Conservation (phyloP, 2,888 invertebrate genomes). For the Limnephilus auricula region DNA sequence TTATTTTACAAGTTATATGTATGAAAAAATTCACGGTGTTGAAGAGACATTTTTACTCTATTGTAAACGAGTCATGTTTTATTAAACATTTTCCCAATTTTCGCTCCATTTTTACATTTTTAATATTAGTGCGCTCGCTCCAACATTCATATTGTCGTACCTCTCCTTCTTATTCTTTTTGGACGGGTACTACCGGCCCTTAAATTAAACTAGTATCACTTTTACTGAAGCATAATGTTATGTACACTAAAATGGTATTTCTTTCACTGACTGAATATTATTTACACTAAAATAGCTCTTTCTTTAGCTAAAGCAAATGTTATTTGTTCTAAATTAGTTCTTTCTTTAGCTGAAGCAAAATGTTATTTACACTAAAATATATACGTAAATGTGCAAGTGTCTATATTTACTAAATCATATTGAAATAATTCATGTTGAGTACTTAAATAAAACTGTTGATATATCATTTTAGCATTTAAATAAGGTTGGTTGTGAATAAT, state of each 20-base stretch:
- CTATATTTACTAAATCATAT: not conserved
- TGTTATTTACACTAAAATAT: not conserved
- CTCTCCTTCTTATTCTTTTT: too few relatives aligned
- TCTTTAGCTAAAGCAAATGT: too few relatives aligned
- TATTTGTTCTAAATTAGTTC: not conserved
- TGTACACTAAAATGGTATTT: not conserved
- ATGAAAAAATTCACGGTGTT: too few relatives aligned
- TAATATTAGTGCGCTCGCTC: too few relatives aligned
- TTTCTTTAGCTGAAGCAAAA: not conserved
- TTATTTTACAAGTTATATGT: too few relatives aligned
- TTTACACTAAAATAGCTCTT: not conserved
- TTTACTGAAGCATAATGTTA: not conserved
- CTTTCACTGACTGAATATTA: not conserved
- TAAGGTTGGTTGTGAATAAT: constrained; percentile 2
- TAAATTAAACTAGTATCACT: too few relatives aligned
- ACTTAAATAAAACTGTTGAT: not conserved
- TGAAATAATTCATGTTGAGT: not conserved
- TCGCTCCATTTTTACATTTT: too few relatives aligned
- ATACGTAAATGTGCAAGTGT: not conserved
- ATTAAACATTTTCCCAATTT: too few relatives aligned
- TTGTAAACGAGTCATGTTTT: too few relatives aligned
- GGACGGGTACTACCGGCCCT: too few relatives aligned
- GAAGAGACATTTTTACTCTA: too few relatives aligned
- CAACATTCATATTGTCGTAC: too few relatives aligned
- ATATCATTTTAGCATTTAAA: not conserved